A percentile compares a stretch with the other conserved stretches of the same genome.
phyloP scores from a whole-genome alignment of 2,797 vertebrate species.

The Acipenser oxyrinchus region DNA sequence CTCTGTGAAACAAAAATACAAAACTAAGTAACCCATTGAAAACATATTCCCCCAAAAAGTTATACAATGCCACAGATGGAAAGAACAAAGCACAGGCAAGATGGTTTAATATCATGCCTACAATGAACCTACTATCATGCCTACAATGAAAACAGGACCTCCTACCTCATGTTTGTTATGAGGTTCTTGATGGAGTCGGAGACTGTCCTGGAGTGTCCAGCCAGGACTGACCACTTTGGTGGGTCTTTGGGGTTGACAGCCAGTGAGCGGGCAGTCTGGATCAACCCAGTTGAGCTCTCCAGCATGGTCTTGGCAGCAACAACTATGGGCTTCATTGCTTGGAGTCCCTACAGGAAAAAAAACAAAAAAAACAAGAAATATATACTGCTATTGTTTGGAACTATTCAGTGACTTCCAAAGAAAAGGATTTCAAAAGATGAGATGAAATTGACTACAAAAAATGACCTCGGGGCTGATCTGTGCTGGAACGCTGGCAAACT shows the following conservation, averaged over 20 bases:
- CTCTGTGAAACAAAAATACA: constrained; percentile 53
- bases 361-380: neutral
- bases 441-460: neutral
- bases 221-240: constrained; percentile 89
- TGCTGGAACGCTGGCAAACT: constrained; percentile 90
- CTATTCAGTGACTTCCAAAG: too few species aligned
- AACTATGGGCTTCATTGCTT: constrained; percentile 91
- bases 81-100: neutral
- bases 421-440: neutral
- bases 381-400: neutral
- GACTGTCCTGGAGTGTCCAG: constrained; percentile 88
- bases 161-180: constrained; percentile 95
- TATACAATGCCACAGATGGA: neutral
- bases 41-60: too few species aligned
- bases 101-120: neutral
- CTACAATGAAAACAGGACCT: neutral
- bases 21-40: neutral
- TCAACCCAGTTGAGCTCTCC: constrained; percentile 90
- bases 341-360: constrained; percentile 63
- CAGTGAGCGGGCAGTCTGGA: constrained; percentile 88
- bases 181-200: constrained; percentile 98
- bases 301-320: constrained; percentile 87
- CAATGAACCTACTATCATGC: neutral
- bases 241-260: constrained; percentile 97
- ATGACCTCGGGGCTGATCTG: constrained; percentile 90